Evolutionary conservation across 2,797 vertebrate species (phyloP), one percentile per base, ranked within the genome.

Genomic region (Aphelocoma californica): DNA sequence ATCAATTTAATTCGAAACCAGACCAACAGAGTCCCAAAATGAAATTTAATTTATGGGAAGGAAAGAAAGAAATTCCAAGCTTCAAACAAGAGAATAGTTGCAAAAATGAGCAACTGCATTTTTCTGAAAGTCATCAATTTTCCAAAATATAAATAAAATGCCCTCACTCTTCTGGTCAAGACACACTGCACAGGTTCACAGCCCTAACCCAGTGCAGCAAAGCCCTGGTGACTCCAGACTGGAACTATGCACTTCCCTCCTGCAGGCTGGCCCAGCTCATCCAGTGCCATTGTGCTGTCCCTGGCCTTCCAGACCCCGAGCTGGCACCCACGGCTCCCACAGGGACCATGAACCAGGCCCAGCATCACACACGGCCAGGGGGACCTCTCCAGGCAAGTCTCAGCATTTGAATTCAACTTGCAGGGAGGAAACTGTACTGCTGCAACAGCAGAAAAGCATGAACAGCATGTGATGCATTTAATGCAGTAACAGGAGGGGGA

Each of bases 321-420:
- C 38, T 42, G 74, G n/a, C 32, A 40, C 13, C 8, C 47, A 17
- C 4, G 2, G 38, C 5, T 70, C 47, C 48, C 25, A 54, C 56
- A 15, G 20, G 1, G 14, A 65, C 47, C 42, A 24, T 0, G 3
- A 13, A 28, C 28, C 51, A 60, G 19, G 6, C 1, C 1, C 44
- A 47, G 44, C 5, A 32, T 3, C 44, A 26, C 15, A 70, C 31
- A 4, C 0, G 0, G 31, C 38, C 1, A 10, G 12, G 31, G 32
- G 50, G 25, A 42, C 18, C 57, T 29, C n/a, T 21, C 9, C 64
- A 65, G 28, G 5, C 23, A 26, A 13, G 8, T 7, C n/a, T 18
- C 3, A 2, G 34, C 2, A 0, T 10, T 48, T 14, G 17, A 57
- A 9, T 32, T 74, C 38, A 28, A 11, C 21, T n/a, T 34, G 16